Conservation (phyloP, 2,797 vertebrate genomes). For the Fistularia tabacaria region DNA sequence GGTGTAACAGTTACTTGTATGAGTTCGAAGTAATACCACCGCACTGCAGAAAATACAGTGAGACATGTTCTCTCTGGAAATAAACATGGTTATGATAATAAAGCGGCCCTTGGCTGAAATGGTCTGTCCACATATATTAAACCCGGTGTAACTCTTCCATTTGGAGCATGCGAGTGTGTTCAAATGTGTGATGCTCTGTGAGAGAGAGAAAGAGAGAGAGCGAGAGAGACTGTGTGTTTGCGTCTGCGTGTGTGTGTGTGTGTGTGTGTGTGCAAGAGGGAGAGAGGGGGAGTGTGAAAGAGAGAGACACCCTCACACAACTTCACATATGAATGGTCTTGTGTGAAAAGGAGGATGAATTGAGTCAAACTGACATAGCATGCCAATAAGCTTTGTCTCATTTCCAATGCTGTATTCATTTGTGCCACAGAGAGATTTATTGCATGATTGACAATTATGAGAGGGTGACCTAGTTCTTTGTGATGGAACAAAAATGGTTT, state of each 20-base stretch:
- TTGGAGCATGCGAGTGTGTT: constrained; percentile 25
- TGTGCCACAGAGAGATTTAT: constrained; percentile 86
- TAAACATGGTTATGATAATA: constrained; percentile 61
- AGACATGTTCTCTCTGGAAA: constrained; percentile 51
- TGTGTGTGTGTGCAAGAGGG: constrained; percentile 11
- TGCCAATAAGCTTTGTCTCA: constrained; percentile 90
- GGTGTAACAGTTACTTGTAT: constrained; percentile 6
- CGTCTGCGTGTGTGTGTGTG: not conserved
- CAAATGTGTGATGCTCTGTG: constrained; percentile 18
- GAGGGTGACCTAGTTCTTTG: constrained; percentile 87
- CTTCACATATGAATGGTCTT: constrained; percentile 83
- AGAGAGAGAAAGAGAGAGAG: no score
- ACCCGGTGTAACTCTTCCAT: constrained; percentile 47
- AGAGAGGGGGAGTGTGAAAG: constrained; percentile 23
- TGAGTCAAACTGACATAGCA: constrained; percentile 85
- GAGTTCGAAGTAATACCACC: constrained; percentile 26
- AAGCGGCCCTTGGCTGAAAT: constrained; percentile 58
- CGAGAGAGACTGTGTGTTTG: no score
- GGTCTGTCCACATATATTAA: constrained; percentile 67
- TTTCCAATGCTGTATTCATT: constrained; percentile 85
- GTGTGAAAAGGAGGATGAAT: constrained; percentile 85
- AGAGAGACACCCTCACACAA: constrained; percentile 69
- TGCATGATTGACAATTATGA: constrained; percentile 92
- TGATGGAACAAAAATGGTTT: constrained; percentile 84
- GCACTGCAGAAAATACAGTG: constrained; percentile 40